Base-by-base conservation (phyloP, 2,888 invertebrate genomes). In the Drosophila incognita region DNA sequence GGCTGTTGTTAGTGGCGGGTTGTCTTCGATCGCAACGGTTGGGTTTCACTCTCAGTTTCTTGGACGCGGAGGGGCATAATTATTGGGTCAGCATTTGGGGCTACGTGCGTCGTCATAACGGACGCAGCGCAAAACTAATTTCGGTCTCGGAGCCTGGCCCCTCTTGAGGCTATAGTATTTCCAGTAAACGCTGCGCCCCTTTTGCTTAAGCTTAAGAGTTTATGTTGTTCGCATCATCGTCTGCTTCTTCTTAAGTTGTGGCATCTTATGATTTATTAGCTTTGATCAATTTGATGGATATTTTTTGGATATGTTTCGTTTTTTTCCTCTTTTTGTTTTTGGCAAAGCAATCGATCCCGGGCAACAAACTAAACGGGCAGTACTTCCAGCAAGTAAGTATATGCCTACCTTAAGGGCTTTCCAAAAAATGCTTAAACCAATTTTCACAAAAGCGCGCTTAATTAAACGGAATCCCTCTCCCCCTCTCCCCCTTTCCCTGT, bases 221-320 rank as follows among this genome's bases (percentile, higher is more conserved):
- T 35, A 64, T 67, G 38, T 63, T 63, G 49, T 49, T 61, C 11
- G 69, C 48, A 60, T 68, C 24, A 46, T 33, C 15, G 27, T 58
- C 33, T 69, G 38, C 36, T 58, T 49, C 63, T 48, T 36, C 57
- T 62, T 46, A 33, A 51, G 69, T 59, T 82, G 74, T 83, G 83
- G 81, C 86, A 69, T 82, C 57, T 86, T 81, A 85, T 92, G 91
- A 92, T 92, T 91, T 91, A 92, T 91, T 84, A 87, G 83, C 87
- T 85, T 90, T 90, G 89, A 91, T 92, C 91, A 91, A 83, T 90
- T 91, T 90, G 90, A 90, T 91, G 91, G 85, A 90, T 87, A 83
- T 85, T 83, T 85, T 83, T 67, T 72, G 67, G 51, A 31, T 42
- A 46, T 51, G 1, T 31, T 24, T 46, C 24, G 46, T 4, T 46